Evolutionary conservation across 1,140 invertebrate genomes (phyloP), one percentile per base, ranked within the genome.

Genomic region (Globodera rostochiensis): DNA sequence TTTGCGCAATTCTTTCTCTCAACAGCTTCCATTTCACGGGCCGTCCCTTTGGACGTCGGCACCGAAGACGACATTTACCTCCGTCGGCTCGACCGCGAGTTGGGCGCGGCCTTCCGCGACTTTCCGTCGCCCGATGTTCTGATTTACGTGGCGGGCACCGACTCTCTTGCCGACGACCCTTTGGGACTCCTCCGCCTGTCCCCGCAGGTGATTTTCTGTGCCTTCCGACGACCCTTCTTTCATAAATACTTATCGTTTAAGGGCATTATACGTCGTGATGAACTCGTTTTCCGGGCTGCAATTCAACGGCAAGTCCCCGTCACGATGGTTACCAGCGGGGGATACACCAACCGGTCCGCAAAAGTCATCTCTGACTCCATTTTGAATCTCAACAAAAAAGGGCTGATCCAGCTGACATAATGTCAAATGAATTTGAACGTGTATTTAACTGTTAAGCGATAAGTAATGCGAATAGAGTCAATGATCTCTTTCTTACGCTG

Each of bases 131-230:
- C 95, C 0, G 93, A 95, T 90, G 91, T 96, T 46, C 91, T 96
- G 69, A 92, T 96, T 46, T 96, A 95, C 89, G 95, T 95, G 91
- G 95, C 95, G 60, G 95, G 95, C 7, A 96, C 95, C 11, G 95
- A 96, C 91, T 92, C 95, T 50, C 90, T 96, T 47, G 91, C 93
- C 57, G 93, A 93, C 0, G 95, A 96, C 91, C 93, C 93, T 3
- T 90, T 96, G 1, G 95, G 95, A 6, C 90, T 91, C 64, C 84
- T 90, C 70, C 91, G 91, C 3, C 92, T 96, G 45, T 92, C 93
- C 74, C 91, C 93, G 88, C 92, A 92, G 91, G 92, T 92, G 86
- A 76, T 76, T 83, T 47, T 25, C 11, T 15, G 11, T 45, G 49
- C 0, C 1, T 66, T 82, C 13, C 50, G 4, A 6, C 15, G 2